These are phyloP conservation scores for Serranus cabrilla DNA, from an alignment of 2,797 vertebrate genomes.

Conservation along the genomic window DNA sequence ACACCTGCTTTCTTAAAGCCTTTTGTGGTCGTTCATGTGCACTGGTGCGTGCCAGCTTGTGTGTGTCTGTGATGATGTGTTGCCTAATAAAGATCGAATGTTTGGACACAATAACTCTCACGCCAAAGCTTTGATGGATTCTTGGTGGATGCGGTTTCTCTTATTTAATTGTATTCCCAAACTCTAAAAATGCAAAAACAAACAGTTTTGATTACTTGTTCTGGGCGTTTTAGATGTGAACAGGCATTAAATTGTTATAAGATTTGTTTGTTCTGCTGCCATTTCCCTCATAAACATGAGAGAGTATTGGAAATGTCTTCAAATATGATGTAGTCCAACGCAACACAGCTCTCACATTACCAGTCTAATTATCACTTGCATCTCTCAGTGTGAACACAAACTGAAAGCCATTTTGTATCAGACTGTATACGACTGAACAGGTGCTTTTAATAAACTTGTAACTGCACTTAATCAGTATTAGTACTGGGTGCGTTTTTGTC, in stretches of 20 bases:
- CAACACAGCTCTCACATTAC: slow-evolving; percentile 4
- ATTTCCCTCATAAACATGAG: too few relatives aligned
- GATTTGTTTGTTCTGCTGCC: neutral
- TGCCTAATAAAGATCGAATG: slow-evolving; percentile 4
- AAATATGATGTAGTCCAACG: neutral
- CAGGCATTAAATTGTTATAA: slow-evolving; percentile 7
- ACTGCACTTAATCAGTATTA: neutral
- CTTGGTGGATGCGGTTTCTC: neutral
- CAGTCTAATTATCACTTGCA: neutral
- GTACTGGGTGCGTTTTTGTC: too few relatives aligned
- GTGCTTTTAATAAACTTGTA: neutral
- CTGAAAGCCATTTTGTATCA: too few relatives aligned
- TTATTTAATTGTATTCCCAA: neutral
- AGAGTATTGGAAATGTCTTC: neutral
- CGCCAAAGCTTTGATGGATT: slow-evolving; percentile 16
- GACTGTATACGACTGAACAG: neutral
- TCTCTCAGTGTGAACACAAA: too few relatives aligned
- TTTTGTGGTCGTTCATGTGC: slow-evolving; percentile 19
- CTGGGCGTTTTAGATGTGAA: neutral
- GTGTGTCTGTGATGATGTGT: slow-evolving; percentile 17
- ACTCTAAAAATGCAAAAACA: slow-evolving; percentile 24
- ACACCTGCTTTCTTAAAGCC: slow-evolving; percentile 47
- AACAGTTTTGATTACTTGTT: slow-evolving; percentile 1
- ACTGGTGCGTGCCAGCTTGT: slow-evolving; percentile 13
- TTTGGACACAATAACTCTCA: neutral